phyloP scores from a whole-genome alignment of 1,140 invertebrate species.

The Anadara kagoshimensis region DNA sequence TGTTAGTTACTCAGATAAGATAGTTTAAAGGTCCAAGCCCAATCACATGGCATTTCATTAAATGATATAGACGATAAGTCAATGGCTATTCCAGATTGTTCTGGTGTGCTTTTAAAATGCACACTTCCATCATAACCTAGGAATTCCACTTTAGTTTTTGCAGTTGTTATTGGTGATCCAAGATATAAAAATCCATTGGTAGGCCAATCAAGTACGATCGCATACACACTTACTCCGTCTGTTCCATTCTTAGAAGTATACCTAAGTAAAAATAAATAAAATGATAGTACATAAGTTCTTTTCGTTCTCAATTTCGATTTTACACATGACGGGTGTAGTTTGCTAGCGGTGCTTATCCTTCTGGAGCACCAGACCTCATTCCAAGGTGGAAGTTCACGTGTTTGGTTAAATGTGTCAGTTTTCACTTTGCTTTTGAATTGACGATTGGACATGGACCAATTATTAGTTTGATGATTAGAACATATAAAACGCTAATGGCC shows the following conservation, averaged over 20 bases:
- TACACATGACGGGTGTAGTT: too few relatives aligned
- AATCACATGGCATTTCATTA: conserved; percentile 13
- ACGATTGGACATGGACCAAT: too few relatives aligned
- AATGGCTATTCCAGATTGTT: not conserved
- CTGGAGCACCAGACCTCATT: too few relatives aligned
- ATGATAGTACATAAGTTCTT: too few relatives aligned
- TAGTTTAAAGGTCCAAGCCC: conserved; percentile 26
- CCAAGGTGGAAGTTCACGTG: too few relatives aligned
- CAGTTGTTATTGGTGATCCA: conserved; percentile 62
- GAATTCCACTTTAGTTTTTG: conserved; percentile 58
- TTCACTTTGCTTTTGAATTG: too few relatives aligned
- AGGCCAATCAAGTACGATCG: conserved; percentile 82
- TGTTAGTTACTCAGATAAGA: too few relatives aligned
- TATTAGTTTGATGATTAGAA: not conserved
- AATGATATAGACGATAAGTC: conserved; percentile 8
- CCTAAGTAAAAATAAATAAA: conserved; percentile 36
- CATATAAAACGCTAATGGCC: not conserved
- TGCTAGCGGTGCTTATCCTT: too few relatives aligned
- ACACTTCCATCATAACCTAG: conserved; percentile 53
- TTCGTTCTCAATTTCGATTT: too few relatives aligned
- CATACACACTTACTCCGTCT: conserved; percentile 70
- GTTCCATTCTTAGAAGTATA: conserved; percentile 51
- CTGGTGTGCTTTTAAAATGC: conserved; percentile 10
- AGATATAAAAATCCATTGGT: conserved; percentile 75
- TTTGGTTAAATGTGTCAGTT: not conserved